These are phyloP conservation scores for Chelon labrosus DNA, from an alignment of 2,797 vertebrate species.

Conservation along the genomic window DNA sequence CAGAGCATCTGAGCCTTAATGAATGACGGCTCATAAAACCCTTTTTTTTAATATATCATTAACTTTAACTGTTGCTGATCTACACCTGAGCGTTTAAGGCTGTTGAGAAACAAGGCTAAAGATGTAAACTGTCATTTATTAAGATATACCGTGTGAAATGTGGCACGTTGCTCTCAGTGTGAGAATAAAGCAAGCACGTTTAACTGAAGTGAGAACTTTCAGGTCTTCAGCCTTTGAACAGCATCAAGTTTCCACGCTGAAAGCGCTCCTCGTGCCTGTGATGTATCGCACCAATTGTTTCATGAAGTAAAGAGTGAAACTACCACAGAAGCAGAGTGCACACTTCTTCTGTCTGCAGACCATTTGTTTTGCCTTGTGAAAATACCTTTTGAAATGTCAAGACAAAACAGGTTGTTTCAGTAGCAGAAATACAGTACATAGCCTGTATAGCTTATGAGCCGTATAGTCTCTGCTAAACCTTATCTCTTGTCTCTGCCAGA, in stretches of 20 bases:
- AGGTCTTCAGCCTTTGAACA: background rate
- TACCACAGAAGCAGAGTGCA: background rate
- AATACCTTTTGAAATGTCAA: conserved; percentile 6
- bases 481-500: conserved; percentile 62
- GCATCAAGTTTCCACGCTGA: conserved; percentile 1
- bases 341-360: conserved; percentile 4
- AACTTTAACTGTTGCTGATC: background rate
- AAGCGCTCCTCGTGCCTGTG: background rate
- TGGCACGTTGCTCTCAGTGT: background rate
- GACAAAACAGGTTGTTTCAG: conserved; percentile 30
- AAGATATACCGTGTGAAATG: background rate
- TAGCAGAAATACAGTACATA: conserved; percentile 10
- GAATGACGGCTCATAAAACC: background rate
- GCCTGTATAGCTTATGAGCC: conserved; percentile 19
- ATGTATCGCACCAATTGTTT: background rate
- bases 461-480: conserved; percentile 47
- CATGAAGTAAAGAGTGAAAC: conserved; percentile 27
- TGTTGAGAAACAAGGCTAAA: background rate
- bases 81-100: too few relatives aligned
- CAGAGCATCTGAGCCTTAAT: background rate
- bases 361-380: conserved; percentile 18
- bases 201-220: conserved; percentile 23
- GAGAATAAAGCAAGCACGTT: conserved; percentile 1
- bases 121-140: background rate
- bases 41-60: background rate